A percentile compares a stretch with the other conserved stretches of the same genome.
Evolutionary conservation across 2,113 vertebrate genomes (phyloP).

Genomic region (Hystrix brachyura): DNA sequence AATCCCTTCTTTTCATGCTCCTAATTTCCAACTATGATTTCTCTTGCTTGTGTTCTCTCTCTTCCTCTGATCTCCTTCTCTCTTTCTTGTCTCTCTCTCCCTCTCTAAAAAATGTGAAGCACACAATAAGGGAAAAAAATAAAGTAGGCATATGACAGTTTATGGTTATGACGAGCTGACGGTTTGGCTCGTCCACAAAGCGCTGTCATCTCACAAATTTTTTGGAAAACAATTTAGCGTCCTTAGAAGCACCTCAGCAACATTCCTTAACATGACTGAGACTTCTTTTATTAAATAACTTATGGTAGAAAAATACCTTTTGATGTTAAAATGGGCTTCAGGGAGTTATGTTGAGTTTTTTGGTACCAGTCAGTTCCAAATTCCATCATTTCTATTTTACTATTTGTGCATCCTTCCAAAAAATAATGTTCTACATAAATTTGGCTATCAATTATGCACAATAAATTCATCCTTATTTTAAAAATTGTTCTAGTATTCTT

Average conservation of each 20-base stretch:
- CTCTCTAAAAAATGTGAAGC: neutral
- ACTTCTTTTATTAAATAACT: slow-evolving; percentile 54
- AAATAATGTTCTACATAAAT: slow-evolving; percentile 46
- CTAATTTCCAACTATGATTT: neutral
- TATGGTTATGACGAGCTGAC: too few relatives aligned
- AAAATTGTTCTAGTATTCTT: slow-evolving; percentile 24
- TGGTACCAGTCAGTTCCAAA: slow-evolving; percentile 34
- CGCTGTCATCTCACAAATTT: neutral
- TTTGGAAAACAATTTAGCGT: slow-evolving; percentile 41
- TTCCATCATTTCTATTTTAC: slow-evolving; percentile 53
- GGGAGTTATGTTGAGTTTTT: neutral
- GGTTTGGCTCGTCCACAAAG: neutral
- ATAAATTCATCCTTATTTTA: slow-evolving; percentile 32
- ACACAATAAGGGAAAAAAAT: slow-evolving; percentile 5
- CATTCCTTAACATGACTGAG: slow-evolving; percentile 54
- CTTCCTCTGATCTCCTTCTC: neutral
- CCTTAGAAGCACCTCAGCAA: slow-evolving; percentile 44
- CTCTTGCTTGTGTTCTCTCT: neutral
- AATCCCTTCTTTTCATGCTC: neutral
- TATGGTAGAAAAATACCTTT: neutral
- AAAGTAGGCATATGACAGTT: neutral
- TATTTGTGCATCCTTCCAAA: slow-evolving; percentile 43
- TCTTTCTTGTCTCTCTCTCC: too few relatives aligned
- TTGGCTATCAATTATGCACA: slow-evolving; percentile 53
- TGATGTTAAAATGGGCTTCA: neutral